Evolutionary conservation across 2,888 invertebrate species (phyloP), one percentile per base, ranked within the genome.

Genomic region (Germaria angustata): DNA sequence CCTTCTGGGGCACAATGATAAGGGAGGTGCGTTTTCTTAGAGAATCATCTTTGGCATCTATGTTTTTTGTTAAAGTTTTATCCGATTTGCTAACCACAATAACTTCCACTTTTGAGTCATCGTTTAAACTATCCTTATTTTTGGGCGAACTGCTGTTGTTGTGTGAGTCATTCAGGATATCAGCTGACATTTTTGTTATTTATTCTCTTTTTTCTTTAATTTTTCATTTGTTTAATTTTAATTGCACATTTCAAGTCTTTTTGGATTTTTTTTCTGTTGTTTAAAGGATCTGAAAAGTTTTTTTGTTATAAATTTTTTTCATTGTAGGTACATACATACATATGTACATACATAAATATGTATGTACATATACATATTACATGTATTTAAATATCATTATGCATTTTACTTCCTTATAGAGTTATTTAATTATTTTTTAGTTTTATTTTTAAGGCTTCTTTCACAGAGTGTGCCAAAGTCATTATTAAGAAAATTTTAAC

Each of bases 61-160:
- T 91, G 65, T 91, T 91, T 84, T 90, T 90, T 73, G 90, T 90
- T 22, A 91, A 86, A 2, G 91, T 91, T 76, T 91, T 89, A 34
- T 90, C 90, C 68, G 90, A 90, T 77, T 91, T 91, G 15, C 90
- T 82, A 59, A 87, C 85, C 41, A 90, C 90, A 69, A 90, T 89
- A 32, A 90, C 90, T 84, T 90, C 90, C 71, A 90, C 89, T 71
- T 89, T 90, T 53, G 88, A 86, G 72, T 85, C 86, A 71, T 87
- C 87, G 71, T 85, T 85, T 41, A 86, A 39, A 83, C 73, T 76
- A 57, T 71, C 71, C 66, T 83, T 72, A 65, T 61, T 46, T 84
- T 76, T 80, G 53, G 32, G 17, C 28, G 39, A 34, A 46, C 28
- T 51, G 44, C 22, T 65, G 46, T 73, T 72, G 59, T 22, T 68